phyloP scores from a whole-genome alignment of 1,140 invertebrate genomes.

The Chionoecetes opilio region DNA sequence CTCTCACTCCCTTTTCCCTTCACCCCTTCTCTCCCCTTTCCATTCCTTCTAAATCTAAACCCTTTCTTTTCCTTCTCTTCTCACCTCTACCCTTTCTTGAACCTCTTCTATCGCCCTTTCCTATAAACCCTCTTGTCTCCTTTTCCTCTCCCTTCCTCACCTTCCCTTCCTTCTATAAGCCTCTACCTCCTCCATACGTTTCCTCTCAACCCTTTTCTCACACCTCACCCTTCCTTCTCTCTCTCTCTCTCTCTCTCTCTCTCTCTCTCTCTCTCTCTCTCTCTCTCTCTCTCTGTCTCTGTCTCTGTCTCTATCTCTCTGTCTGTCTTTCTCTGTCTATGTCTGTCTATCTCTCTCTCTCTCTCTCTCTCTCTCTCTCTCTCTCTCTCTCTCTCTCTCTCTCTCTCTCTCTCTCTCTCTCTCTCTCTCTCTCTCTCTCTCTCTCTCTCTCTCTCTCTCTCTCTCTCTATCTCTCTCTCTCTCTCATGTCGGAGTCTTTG shows the following conservation, averaged over 20 bases:
- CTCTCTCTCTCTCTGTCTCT: neutral
- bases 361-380: too few relatives aligned
- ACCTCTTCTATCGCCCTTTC: neutral
- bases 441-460: too few relatives aligned
- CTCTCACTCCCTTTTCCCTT: neutral
- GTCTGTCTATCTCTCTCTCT: too few relatives aligned
- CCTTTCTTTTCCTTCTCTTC: neutral
- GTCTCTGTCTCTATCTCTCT: too few relatives aligned
- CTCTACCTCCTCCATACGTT: neutral
- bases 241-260: neutral
- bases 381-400: too few relatives aligned
- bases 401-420: too few relatives aligned
- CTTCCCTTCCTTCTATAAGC: neutral
- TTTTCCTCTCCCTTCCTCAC: neutral
- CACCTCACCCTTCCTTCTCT: neutral
- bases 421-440: too few relatives aligned
- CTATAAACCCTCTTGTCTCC: neutral
- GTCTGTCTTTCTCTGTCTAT: too few relatives aligned
- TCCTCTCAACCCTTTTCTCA: neutral
- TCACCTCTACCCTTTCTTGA: neutral
- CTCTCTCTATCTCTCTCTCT: too few relatives aligned
- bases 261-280: neutral
- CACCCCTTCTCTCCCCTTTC: neutral
- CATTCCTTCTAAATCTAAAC: neutral
- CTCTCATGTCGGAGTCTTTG: too few relatives aligned